Percentiles rank a stretch among this genome's conserved stretches.
Conservation (phyloP, 2,888 invertebrate species). For the Drymonia ruficornis region DNA sequence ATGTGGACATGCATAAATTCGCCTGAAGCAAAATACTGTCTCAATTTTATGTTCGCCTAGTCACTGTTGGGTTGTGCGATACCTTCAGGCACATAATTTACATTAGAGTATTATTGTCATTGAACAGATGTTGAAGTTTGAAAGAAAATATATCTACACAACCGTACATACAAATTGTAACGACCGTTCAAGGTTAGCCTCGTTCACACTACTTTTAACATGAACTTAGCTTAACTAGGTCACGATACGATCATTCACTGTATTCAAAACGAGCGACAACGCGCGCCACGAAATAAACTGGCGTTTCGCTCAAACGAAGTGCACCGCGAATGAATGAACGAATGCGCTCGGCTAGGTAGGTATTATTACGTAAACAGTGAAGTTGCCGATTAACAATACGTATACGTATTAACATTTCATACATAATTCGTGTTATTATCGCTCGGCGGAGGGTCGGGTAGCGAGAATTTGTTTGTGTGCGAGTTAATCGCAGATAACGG, state of each 20-base stretch:
- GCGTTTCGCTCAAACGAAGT: conserved; percentile 6
- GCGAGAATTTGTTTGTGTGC: conserved; percentile 72
- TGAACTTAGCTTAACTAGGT: conserved; percentile 25
- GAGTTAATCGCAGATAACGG: conserved; percentile 76
- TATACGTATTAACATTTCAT: conserved; percentile 66
- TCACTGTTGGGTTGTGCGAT: too few species aligned
- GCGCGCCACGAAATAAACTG: conserved; percentile 16
- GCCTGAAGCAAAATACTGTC: too few species aligned
- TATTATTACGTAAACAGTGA: conserved; percentile 58
- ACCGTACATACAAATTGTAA: conserved; percentile 10
- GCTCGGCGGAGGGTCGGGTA: conserved; percentile 46
- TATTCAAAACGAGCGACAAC: conserved; percentile 16
- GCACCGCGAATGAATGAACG: conserved; percentile 16
- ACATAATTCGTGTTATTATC: conserved; percentile 71
- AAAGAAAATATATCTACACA: conserved; percentile 1
- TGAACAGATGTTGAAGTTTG: not conserved
- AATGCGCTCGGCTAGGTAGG: conserved; percentile 20
- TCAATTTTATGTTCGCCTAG: too few species aligned
- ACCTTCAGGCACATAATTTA: too few species aligned
- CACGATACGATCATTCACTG: conserved; percentile 25
- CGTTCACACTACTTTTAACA: conserved; percentile 10
- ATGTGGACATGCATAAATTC: too few species aligned
- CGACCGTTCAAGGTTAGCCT: conserved; percentile 20
- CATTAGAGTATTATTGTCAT: not conserved
- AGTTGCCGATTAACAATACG: conserved; percentile 51